A percentile compares a stretch with the other conserved stretches of the same genome.
Conservation (phyloP, 1,140 invertebrate genomes). For the Helicorthomorpha holstii region DNA sequence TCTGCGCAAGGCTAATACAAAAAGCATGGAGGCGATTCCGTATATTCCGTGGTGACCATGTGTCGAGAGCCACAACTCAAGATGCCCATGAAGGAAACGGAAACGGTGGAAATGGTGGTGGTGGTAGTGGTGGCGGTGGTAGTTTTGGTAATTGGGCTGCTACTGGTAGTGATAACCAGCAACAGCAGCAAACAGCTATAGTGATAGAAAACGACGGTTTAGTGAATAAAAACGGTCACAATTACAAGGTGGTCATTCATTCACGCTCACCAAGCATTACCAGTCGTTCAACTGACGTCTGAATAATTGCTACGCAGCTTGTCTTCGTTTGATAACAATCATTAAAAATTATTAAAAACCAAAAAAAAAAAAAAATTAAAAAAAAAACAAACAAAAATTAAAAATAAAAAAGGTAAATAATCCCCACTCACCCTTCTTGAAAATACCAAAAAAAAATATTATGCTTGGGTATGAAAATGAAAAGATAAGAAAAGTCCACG, state of each 20-base stretch:
- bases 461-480: no score
- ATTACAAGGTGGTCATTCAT: conserved; percentile 76
- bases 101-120: conserved; percentile 16
- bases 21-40: conserved; percentile 72
- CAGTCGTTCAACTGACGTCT: conserved; percentile 60
- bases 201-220: conserved; percentile 62
- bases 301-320: no score
- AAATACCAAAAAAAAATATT: no score
- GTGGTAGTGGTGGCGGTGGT: conserved; percentile 14
- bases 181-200: conserved; percentile 49
- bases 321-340: no score
- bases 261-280: conserved; percentile 62
- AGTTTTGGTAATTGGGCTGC: conserved; percentile 19
- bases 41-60: conserved; percentile 10
- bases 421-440: no score
- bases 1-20: conserved; percentile 86
- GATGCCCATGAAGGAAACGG: conserved; percentile 11
- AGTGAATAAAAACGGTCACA: conserved; percentile 63
- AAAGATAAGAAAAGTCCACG: no score
- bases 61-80: conserved; percentile 10
- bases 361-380: no score
- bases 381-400: no score
- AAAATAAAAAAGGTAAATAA: no score
- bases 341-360: no score
- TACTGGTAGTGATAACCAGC: conserved; percentile 23